Base-by-base conservation (phyloP, 2,113 vertebrate genomes). In the Indicator maculatus region DNA sequence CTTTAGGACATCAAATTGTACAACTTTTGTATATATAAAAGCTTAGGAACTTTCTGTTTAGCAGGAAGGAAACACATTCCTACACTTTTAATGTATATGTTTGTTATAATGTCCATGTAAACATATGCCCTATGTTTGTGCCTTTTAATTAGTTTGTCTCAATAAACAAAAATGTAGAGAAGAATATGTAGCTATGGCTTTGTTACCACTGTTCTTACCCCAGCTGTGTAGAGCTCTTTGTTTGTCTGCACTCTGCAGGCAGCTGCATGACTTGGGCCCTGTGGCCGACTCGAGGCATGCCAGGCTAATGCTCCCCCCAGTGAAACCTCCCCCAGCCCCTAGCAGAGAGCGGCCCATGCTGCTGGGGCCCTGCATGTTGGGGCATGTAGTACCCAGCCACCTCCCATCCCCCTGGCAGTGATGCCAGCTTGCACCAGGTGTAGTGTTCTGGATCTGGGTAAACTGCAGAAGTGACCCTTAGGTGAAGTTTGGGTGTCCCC, bases 71-170 rank as follows among this genome's bases (percentile, higher is more conserved):
- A 98, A 98, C 99, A 99, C 99, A 99, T 99, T 99, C 98, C 99
- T 99, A 98, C 98, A 98, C 98, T 99, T 99, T 98, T 98, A 99
- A 99, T 99, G 98, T 99, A 99, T 99, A 99, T 99, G 98, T 98
- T 99, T 98, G 98, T 99, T 98, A 98, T 97, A 99, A 98, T 98
- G 98, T 99, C 98, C 98, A 98, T 99, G 98, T 99, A 99, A 99
- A 99, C 98, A 99, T 98, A 98, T 99, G 98, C 98, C 98, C 98
- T 99, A 98, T 99, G 99, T 99, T 99, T 99, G 98, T 99, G 98
- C 98, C 99, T 99, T 99, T 99, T 99, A 99, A 99, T 99, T 99
- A 99, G 98, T 98, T 99, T 98, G 98, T 99, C 99, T 99, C 98
- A 99, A 99, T 99, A 99, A 99, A 99, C 98, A 99, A 98, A 98